Base-by-base conservation (phyloP, 2,888 invertebrate species). In the Ptilodon capucinus region DNA sequence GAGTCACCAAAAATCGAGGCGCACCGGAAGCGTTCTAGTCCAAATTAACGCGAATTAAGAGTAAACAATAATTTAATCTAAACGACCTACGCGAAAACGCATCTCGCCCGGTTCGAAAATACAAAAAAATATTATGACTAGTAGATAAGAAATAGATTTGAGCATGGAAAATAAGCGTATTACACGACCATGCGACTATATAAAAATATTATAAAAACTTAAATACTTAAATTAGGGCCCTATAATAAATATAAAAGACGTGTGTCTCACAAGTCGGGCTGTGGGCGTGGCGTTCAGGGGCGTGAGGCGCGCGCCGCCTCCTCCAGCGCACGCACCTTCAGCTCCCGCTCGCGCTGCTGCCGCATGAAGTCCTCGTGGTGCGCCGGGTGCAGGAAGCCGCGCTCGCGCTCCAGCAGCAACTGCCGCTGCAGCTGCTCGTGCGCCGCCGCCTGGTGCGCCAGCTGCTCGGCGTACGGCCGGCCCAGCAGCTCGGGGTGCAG, bases 401-500 rank as follows among this genome's bases (percentile, higher is more conserved):
- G 92, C 77, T 97, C 97, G 57, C 97, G 92, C 81, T 97, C 97
- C 86, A 97, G 75, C 83, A 97, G 90, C 84, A 97, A 92, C 77
- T 97, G 97, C 61, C 97, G 93, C 84, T 97, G 96, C 57, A 97
- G 86, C 78, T 96, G 96, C 82, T 97, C 97, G 75, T 97, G 96
- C 57, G 96, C 96, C 30, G 95, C 95, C 61, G 93, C 94, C 82
- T 95, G 94, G 67, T 95, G 95, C 54, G 95, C 95, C 65, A 96
- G 84, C 76, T 95, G 95, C 78, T 97, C 96, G 35, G 96, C 95
- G 81, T 96, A 96, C 2, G 95, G 95, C 72, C 97, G 92, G 40
- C 95, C 94, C 57, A 97, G 91, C 55, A 97, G 92, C 80, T 96
- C 96, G 0, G 95, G 95, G 70, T 95, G 95, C 57, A 95, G 84